Percentiles rank a stretch among this genome's conserved stretches.
Evolutionary conservation across 2,888 invertebrate genomes (phyloP).

Genomic region (Melieria crassipennis): DNA sequence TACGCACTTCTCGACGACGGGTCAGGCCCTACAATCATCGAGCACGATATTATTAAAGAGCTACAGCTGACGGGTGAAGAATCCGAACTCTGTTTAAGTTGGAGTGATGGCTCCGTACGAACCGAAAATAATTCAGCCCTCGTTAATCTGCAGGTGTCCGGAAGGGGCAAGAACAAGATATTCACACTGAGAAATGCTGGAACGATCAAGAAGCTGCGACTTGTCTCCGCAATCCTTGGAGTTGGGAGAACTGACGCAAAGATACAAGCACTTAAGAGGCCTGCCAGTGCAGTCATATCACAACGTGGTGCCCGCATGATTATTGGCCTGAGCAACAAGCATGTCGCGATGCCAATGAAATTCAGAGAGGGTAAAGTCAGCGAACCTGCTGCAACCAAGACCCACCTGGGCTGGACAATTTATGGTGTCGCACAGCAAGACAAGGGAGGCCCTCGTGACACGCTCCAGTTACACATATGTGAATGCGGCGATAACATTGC

Average conservation of each 20-base stretch:
- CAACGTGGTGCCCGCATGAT: conserved; percentile 27
- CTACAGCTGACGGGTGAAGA: conserved; percentile 13
- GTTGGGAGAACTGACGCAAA: conserved; percentile 20
- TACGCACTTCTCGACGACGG: conserved; percentile 36
- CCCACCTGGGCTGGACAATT: conserved; percentile 39
- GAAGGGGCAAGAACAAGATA: conserved; percentile 22
- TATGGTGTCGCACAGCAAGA: conserved; percentile 17
- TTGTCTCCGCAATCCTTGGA: conserved; percentile 34
- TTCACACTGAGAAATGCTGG: conserved; percentile 22
- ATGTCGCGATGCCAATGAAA: conserved; percentile 36
- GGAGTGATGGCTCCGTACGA: conserved; percentile 36
- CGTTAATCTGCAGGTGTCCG: conserved; percentile 26
- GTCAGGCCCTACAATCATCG: conserved; percentile 31
- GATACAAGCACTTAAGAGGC: conserved; percentile 35
- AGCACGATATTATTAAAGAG: conserved; percentile 12
- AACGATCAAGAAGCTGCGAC: conserved; percentile 33
- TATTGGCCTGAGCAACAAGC: conserved; percentile 38
- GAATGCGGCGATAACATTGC: conserved; percentile 36
- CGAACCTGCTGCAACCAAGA: conserved; percentile 37
- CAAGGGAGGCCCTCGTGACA: not conserved
- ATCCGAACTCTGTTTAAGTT: conserved; percentile 29
- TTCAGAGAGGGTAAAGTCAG: conserved; percentile 32
- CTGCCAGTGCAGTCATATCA: conserved; percentile 28
- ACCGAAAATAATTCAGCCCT: conserved; percentile 26
- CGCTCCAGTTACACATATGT: conserved; percentile 35